phyloP scores from a whole-genome alignment of 1,140 invertebrate genomes.

The Cydia fagiglandana region DNA sequence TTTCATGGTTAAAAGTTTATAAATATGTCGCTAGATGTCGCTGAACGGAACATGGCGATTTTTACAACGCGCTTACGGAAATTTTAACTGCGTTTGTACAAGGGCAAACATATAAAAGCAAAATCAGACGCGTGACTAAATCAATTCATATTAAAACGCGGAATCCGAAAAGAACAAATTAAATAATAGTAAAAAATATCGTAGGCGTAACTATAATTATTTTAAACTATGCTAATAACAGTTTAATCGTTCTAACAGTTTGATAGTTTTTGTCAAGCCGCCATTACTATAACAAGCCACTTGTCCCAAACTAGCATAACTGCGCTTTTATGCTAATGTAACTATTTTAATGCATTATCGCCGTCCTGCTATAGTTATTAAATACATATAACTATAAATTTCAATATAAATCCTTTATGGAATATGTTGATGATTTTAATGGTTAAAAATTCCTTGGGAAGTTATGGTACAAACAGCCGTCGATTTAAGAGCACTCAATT shows the following conservation, averaged over 20 bases:
- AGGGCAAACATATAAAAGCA: too few species aligned
- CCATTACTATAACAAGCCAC: constrained; percentile 32
- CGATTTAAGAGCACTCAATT: too few species aligned
- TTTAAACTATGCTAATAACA: constrained; percentile 11
- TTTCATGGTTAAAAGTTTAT: too few species aligned
- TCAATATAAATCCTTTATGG: background rate
- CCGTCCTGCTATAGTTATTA: constrained; percentile 39
- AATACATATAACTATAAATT: constrained; percentile 1
- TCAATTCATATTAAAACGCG: background rate
- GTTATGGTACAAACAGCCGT: too few species aligned
- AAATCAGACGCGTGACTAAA: too few species aligned
- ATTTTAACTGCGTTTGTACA: too few species aligned
- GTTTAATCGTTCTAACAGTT: background rate
- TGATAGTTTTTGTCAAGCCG: background rate
- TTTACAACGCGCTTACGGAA: too few species aligned
- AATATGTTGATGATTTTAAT: background rate
- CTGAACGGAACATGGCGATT: too few species aligned
- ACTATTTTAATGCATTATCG: constrained; percentile 54
- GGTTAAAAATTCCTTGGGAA: too few species aligned
- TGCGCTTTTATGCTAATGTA: constrained; percentile 47
- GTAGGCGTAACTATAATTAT: background rate
- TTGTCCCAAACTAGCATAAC: constrained; percentile 35
- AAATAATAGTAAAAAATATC: background rate
- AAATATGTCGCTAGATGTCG: too few species aligned
- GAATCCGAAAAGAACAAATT: background rate